phyloP scores from a whole-genome alignment of 2,797 vertebrate species.

The Megalops cyprinoides region DNA sequence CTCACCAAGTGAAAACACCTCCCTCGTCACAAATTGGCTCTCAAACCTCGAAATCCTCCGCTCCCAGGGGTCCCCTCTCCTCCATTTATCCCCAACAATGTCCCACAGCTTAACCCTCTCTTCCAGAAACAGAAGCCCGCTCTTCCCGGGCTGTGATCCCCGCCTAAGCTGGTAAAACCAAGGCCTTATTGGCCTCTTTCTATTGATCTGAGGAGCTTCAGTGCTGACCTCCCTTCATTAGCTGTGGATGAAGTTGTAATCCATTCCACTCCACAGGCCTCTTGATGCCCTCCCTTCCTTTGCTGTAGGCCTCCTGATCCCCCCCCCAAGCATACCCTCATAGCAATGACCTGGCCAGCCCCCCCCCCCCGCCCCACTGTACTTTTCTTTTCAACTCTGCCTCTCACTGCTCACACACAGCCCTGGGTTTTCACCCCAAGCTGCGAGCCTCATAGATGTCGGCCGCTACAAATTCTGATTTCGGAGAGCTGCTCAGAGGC shows the following conservation, averaged over 20 bases:
- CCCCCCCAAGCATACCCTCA: not conserved
- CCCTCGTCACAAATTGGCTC: not conserved
- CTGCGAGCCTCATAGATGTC: no score
- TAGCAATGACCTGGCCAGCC: constrained; percentile 34
- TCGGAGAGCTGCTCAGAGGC: not conserved
- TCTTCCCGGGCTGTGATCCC: constrained; percentile 56
- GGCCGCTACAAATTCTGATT: no score
- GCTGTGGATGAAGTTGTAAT: constrained; percentile 71
- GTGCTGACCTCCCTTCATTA: constrained; percentile 70
- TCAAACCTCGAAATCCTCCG: constrained; percentile 13
- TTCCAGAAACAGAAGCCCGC: constrained; percentile 51
- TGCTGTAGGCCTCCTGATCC: constrained; percentile 41
- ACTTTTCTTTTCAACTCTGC: constrained; percentile 46
- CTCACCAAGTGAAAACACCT: no score
- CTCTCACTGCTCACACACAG: no score
- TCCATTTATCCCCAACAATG: constrained; percentile 56
- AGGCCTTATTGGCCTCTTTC: constrained; percentile 60
- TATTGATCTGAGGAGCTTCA: constrained; percentile 70
- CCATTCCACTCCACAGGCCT: constrained; percentile 30
- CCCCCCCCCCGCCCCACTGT: constrained; percentile 32
- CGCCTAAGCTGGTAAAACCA: constrained; percentile 55
- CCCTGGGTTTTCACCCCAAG: no score
- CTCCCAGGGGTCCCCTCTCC: constrained; percentile 44
- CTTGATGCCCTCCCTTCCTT: not conserved
- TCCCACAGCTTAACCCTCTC: constrained; percentile 51